Evolutionary conservation across 2,113 vertebrate species (phyloP).

Genomic region (Jacana jacana): DNA sequence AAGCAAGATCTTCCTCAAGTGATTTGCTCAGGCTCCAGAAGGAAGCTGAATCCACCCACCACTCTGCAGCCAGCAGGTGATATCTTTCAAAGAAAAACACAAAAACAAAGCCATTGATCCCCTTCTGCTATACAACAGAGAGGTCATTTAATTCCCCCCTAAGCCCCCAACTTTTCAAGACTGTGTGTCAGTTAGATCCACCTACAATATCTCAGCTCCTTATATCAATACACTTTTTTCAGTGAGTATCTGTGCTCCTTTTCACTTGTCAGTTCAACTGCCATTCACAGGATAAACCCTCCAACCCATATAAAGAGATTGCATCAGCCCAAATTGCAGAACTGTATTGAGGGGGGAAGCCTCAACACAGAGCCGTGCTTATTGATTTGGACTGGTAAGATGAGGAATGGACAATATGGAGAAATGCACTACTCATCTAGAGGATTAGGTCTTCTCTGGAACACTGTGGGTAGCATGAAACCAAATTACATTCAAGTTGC

Average conservation of each 20-base stretch:
- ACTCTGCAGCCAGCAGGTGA: constrained; percentile 34
- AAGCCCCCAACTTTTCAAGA: not conserved
- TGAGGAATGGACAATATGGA: not conserved
- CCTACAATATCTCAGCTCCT: not conserved
- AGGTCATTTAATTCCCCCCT: not conserved
- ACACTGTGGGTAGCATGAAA: not conserved
- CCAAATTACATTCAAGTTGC: not conserved
- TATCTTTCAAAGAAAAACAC: constrained; percentile 64
- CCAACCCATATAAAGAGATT: not conserved
- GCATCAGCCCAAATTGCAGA: not conserved
- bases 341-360: not conserved
- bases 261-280: not conserved
- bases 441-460: not conserved
- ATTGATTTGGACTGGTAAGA: not conserved
- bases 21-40: constrained; percentile 32
- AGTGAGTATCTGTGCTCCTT: not conserved
- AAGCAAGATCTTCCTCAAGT: constrained; percentile 1
- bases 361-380: not conserved
- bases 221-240: not conserved
- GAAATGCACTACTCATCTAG: not conserved
- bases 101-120: constrained; percentile 39
- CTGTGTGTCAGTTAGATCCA: not conserved
- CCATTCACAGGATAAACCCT: not conserved
- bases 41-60: constrained; percentile 35
- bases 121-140: not conserved